Percentiles rank a stretch among this genome's conserved stretches.
These are phyloP conservation scores for Melanocharis versteri DNA, from an alignment of 2,113 vertebrate species.

Conservation along the genomic window DNA sequence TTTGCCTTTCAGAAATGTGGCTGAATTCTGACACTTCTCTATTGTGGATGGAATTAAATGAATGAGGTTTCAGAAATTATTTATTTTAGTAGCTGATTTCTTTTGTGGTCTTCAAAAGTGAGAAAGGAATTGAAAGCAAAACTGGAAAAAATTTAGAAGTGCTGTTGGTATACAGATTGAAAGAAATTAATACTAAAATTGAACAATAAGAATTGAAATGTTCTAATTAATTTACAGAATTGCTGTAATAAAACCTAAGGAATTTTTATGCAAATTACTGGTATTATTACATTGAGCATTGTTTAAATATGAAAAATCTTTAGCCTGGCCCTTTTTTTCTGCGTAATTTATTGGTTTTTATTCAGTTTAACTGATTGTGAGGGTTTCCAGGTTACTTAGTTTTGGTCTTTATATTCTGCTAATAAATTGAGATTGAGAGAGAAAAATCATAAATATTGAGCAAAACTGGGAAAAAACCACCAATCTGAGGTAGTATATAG, in stretches of 20 bases:
- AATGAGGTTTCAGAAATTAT: not conserved
- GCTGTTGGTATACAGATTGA: not conserved
- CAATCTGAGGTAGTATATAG: not conserved
- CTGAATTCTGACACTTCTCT: not conserved
- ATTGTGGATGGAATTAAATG: not conserved
- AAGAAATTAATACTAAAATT: not conserved
- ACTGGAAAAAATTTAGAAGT: not conserved
- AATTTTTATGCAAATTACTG: not conserved
- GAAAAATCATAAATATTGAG: not conserved
- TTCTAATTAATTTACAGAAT: not conserved
- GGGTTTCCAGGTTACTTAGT: not conserved
- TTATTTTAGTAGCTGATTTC: not conserved
- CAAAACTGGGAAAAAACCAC: not conserved
- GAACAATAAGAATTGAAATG: not conserved
- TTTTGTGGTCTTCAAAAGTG: not conserved
- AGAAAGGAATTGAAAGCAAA: not conserved
- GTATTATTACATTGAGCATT: not conserved
- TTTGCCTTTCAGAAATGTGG: not conserved
- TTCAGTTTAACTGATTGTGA: not conserved
- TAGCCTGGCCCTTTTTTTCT: not conserved
- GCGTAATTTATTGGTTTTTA: not conserved
- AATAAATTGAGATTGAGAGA: not conserved
- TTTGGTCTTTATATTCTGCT: not conserved
- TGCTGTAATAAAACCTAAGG: not conserved
- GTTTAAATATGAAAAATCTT: not conserved